Evolutionary conservation across 2,113 vertebrate genomes (phyloP), one percentile per base, ranked within the genome.

Genomic region (Asarcornis scutulata): DNA sequence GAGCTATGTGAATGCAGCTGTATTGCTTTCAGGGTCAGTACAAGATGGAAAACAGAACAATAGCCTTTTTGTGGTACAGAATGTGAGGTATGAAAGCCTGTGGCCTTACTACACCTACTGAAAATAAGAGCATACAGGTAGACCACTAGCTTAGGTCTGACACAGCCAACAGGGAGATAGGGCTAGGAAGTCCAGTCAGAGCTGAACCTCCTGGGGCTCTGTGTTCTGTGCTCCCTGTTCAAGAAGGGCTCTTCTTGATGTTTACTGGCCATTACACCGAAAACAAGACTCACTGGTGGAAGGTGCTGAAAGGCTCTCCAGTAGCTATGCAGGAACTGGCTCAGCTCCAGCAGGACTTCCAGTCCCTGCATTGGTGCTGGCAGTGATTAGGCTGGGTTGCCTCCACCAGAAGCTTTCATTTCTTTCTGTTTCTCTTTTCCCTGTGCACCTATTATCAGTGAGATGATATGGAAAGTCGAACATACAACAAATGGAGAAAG

Each of bases 311-410:
- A 81, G 46, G 58, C 27, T 38, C 16, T 42, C 44, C 2, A 1
- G 42, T 55, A 64, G 29, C 26, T 67, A 6, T 15, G 10, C 0
- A 0, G 58, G 38, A 81, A 66, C 12, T 1, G 1, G 8, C 48
- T 76, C 48, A 9, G 66, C 50, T 89, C 40, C 85, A 85, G 16
- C 20, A 67, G 66, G 31, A 75, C 40, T 50, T 73, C 38, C n/a
- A 58, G 59, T 26, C 46, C 75, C 46, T 75, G 52, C 46, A 62
- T 42, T 64, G n/a, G 14, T 38, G 60, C 34, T 71, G 56, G 55
- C 15, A 59, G 27, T 25, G 44, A 17, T 6, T 25, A 53, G 59
- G 18, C 36, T 55, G 38, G 29, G 26, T 6, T 85, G 42, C 42
- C 15, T 64, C 42, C 63, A 64, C 20, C 20, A 80, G 75, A 86